Base-by-base conservation (phyloP, 2,113 vertebrate genomes). In the Herpailurus yagouaroundi region DNA sequence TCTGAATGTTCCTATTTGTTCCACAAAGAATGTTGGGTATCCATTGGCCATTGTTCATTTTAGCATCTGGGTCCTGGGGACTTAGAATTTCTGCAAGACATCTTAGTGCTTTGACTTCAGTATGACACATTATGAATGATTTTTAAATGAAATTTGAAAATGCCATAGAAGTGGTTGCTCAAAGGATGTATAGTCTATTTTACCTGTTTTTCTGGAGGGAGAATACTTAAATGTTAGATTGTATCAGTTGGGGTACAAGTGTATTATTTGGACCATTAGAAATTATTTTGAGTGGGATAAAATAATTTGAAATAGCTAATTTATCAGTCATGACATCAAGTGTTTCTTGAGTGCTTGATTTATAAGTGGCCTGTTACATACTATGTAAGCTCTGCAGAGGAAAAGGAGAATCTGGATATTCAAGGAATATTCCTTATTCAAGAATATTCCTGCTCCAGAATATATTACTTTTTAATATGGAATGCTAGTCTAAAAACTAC, bases 281-380 rank as follows among this genome's bases (percentile, higher is more conserved):
- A 91, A 71, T 81, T 71, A 71, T 57, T 69, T 96, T 92, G 63
- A 73, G 19, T 71, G 45, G 13, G 92, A 64, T 60, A 87, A 96
- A 93, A 55, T 82, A 84, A 76, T 79, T 88, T 38, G 41, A 66
- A 87, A 55, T 90, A 64, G 6, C 7, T 94, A 82, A 41, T 82
- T 84, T 89, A n/a, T 73, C 29, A 82, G 18, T 80, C 87, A 50
- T 12, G 88, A 31, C 2, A 41, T 91, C 25, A 92, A 31, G 73
- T 84, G 29, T 2, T 79, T 63, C 66, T 48, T 93, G 45, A 94
- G 31, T 68, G 41, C 45, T 25, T 55, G 69, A 3, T 93, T 93
- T 91, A 31, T 64, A 71, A 9, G 4, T 86, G 60, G 8, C 14
- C 55, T 91, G 33, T 50, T 71, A 69, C 19, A 66, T 90, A n/a